Evolutionary conservation across 2,113 vertebrate genomes (phyloP).

Genomic region (Ptilonorhynchus violaceus): DNA sequence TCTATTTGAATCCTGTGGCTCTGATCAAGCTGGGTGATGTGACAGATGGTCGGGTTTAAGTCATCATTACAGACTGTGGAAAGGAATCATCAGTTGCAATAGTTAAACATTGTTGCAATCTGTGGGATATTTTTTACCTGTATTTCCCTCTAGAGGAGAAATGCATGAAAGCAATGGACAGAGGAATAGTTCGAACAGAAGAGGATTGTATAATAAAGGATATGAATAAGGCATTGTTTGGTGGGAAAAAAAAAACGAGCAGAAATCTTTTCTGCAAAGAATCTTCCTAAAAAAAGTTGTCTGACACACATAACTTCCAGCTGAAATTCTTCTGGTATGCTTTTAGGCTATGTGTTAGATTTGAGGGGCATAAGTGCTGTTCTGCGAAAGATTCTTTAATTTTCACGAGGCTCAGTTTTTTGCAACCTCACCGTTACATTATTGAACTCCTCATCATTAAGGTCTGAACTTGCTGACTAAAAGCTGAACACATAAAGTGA

Average conservation of each 20-base stretch:
- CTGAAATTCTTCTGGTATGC: background rate
- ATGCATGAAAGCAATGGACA: background rate
- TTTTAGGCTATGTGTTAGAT: fast-evolving
- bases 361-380: background rate
- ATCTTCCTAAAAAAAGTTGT: background rate
- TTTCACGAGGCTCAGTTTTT: background rate
- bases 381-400: background rate
- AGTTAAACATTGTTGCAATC: background rate
- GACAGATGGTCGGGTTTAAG: conserved; percentile 45
- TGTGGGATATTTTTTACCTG: background rate
- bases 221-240: background rate
- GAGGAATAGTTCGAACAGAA: background rate
- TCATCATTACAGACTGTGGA: background rate
- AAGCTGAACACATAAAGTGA: background rate
- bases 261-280: background rate
- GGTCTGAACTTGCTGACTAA: background rate
- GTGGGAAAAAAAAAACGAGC: background rate
- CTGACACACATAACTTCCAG: background rate
- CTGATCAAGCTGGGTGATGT: background rate
- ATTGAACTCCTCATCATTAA: background rate
- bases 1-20: background rate
- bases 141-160: background rate
- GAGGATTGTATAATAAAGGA: background rate
- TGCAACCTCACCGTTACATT: background rate
- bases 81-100: background rate